phyloP scores from a whole-genome alignment of 2,113 vertebrate species.

The Pseudorhombus dupliciocellatus region DNA sequence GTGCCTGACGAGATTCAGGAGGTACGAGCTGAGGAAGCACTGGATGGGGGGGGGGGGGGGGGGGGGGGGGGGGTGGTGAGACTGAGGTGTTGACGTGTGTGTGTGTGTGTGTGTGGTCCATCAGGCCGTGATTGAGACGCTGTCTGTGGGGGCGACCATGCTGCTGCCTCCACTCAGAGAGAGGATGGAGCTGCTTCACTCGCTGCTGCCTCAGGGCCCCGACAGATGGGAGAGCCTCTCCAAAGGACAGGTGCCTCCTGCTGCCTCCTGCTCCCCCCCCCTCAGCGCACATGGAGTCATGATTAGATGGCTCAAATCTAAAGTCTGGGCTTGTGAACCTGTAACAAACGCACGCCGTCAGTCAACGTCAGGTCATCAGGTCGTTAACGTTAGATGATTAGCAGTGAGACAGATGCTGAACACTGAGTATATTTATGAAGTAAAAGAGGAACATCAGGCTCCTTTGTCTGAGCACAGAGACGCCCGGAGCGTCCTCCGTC shows the following conservation, averaged over 20 bases:
- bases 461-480: no score
- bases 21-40: slow-evolving; percentile 68
- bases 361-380: no score
- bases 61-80: not conserved
- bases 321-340: no score
- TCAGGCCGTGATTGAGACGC: slow-evolving; percentile 96
- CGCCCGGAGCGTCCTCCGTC: no score
- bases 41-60: not conserved
- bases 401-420: no score
- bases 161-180: slow-evolving; percentile 94
- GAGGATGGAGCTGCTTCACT: slow-evolving; percentile 97
- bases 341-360: no score
- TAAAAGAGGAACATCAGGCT: no score
- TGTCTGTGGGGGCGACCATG: slow-evolving; percentile 99
- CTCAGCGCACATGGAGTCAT: no score
- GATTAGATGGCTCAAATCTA: no score
- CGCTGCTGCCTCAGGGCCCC: slow-evolving; percentile 95
- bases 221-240: slow-evolving; percentile 98
- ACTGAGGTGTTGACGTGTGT: not conserved
- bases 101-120: slow-evolving; percentile 22
- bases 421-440: no score
- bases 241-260: slow-evolving; percentile 91
- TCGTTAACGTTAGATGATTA: no score
- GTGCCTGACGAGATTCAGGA: slow-evolving; percentile 99
- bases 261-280: no score